phyloP scores from a whole-genome alignment of 2,888 invertebrate genomes.

The Caenorhabditis virilis region DNA sequence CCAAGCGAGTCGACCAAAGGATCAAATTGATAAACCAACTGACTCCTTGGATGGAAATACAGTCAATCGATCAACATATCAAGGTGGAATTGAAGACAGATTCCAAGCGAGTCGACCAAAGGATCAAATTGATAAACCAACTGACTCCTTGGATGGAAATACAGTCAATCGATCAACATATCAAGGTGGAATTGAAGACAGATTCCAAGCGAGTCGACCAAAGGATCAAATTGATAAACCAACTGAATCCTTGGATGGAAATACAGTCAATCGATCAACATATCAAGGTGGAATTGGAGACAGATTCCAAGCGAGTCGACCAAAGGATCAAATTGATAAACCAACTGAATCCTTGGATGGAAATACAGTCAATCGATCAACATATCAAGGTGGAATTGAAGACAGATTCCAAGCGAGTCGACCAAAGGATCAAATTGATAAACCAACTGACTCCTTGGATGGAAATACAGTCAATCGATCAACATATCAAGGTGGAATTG shows the following conservation, averaged over 20 bases:
- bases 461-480: constrained; percentile 8
- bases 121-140: constrained; percentile 6
- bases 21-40: constrained; percentile 8
- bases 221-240: constrained; percentile 8
- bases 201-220: constrained; percentile 6
- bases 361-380: constrained; percentile 7
- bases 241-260: constrained; percentile 3
- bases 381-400: constrained; percentile 11
- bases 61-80: constrained; percentile 12
- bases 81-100: constrained; percentile 10
- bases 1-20: constrained; percentile 9
- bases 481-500: constrained; percentile 11
- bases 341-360: constrained; percentile 5
- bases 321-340: constrained; percentile 7
- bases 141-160: constrained; percentile 3
- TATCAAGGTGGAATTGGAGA: constrained; percentile 13
- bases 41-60: constrained; percentile 8
- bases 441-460: constrained; percentile 5
- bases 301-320: constrained; percentile 6
- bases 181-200: constrained; percentile 11
- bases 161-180: constrained; percentile 12
- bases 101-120: constrained; percentile 9
- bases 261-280: constrained; percentile 8
- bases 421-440: constrained; percentile 7
- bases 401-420: constrained; percentile 7